Base-by-base conservation (phyloP, 2,888 invertebrate species). In the Tetragonula carbonaria region DNA sequence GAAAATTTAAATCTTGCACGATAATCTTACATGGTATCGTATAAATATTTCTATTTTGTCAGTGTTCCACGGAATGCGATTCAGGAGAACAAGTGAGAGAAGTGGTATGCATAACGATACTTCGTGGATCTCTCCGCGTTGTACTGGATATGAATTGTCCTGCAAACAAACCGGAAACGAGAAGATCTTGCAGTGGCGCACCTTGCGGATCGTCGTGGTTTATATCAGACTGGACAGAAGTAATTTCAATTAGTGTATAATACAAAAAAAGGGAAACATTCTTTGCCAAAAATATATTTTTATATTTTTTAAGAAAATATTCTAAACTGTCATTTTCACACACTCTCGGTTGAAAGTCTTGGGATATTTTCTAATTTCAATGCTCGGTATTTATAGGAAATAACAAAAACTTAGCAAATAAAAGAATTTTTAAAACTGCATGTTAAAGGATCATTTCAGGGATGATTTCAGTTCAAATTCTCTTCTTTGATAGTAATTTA, bases 211-310 rank as follows among this genome's bases (percentile, higher is more conserved):
- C 97, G 0, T 95, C 96, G 73, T 98, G 97, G 97, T 97, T 96
- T 92, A 96, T 96, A 76, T 97, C 97, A 45, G 97, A 97, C 90
- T 98, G 97, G 97, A 95, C 95, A 76, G 95, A 96, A 95, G 97
- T 97, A 94, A 91, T 59, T 77, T 51, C 45, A 4, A 21, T 74
- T 38, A 14, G 16, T 23, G 8, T 33, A 33, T 45, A 45, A 62
- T 18, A 28, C 28, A 13, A n/a, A 4, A 4, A 2, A 38, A 18
- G n/a, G 14, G 18, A 38, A 11, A n/a, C 6, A 45, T 2, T n/a
- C 4, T 4, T n/a, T 45, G 13, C 38, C 5, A 38, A 38, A 38
- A 1, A 45, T 45, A 45, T 45, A 45, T 45, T 45, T 8, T 45
- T 8, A 45, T 1, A 45, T 45, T 8, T 8, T 8, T 8, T 8